phyloP scores from a whole-genome alignment of 1,140 invertebrate species.

The Anastatus disparis region DNA sequence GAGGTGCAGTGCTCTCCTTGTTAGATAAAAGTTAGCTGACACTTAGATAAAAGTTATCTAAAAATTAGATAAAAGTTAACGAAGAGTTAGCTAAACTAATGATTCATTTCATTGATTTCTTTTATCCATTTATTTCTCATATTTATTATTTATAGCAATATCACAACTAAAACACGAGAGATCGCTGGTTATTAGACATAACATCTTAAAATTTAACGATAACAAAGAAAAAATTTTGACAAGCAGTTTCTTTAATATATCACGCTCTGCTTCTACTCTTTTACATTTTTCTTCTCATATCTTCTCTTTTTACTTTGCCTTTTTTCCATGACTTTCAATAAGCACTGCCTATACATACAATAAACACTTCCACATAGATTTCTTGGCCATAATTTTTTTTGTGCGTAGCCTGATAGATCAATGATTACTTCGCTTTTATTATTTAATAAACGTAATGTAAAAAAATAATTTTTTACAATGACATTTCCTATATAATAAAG shows the following conservation, averaged over 20 bases:
- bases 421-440: constrained; percentile 38
- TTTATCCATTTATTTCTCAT: constrained; percentile 46
- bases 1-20: too few relatives aligned
- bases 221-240: constrained; percentile 56
- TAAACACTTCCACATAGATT: constrained; percentile 36
- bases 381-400: constrained; percentile 21
- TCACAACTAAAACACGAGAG: constrained; percentile 59
- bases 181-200: constrained; percentile 54
- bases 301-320: constrained; percentile 23
- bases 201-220: constrained; percentile 59
- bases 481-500: too few relatives aligned
- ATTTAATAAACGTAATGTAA: too few relatives aligned
- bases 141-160: constrained; percentile 48
- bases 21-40: too few relatives aligned
- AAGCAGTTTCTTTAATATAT: constrained; percentile 47
- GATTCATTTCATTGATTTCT: constrained; percentile 39
- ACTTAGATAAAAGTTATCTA: too few relatives aligned
- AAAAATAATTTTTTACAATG: too few relatives aligned
- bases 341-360: constrained; percentile 35
- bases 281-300: constrained; percentile 21
- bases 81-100: too few relatives aligned
- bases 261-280: constrained; percentile 32
- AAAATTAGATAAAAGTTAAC: too few relatives aligned
- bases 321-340: constrained; percentile 21
- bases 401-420: constrained; percentile 23